Percentiles rank a stretch among this genome's conserved stretches.
Conservation (phyloP, 2,113 vertebrate species). For the Eublepharis macularius region DNA sequence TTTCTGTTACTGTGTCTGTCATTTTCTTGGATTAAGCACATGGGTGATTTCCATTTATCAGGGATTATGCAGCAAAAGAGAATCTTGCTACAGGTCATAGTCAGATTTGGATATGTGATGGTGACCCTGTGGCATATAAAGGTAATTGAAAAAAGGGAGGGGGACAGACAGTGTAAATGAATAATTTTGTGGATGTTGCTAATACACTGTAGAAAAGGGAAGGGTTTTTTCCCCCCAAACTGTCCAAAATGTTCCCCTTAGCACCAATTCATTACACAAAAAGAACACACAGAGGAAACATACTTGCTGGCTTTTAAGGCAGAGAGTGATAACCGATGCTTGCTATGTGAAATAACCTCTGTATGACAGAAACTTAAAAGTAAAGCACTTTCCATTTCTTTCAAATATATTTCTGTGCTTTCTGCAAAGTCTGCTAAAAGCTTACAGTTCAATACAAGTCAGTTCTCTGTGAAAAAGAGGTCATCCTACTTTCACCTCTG, state of each 20-base stretch:
- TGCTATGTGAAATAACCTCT: constrained; percentile 41
- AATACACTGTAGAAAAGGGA: background rate
- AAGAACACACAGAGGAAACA: background rate
- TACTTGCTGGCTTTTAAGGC: constrained; percentile 17
- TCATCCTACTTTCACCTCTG: constrained; percentile 44
- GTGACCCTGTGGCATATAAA: background rate
- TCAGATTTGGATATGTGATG: background rate
- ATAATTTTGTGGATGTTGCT: background rate
- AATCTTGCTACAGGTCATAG: background rate
- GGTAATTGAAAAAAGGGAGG: background rate
- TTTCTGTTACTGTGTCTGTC: background rate
- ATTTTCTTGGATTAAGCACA: background rate
- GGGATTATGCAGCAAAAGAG: background rate
- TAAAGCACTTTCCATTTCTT: constrained; percentile 41
- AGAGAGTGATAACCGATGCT: rapidly evolving
- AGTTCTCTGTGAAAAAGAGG: constrained; percentile 59
- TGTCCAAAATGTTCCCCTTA: background rate
- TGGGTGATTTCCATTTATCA: background rate
- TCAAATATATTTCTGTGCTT: constrained; percentile 56
- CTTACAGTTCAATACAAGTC: constrained; percentile 54
- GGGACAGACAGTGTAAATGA: background rate
- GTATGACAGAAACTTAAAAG: constrained; percentile 33
- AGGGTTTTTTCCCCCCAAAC: background rate
- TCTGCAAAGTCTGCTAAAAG: constrained; percentile 55
- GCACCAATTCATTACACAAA: background rate